Evolutionary conservation across 1,140 invertebrate species (phyloP).

Genomic region (Gryon sp.): DNA sequence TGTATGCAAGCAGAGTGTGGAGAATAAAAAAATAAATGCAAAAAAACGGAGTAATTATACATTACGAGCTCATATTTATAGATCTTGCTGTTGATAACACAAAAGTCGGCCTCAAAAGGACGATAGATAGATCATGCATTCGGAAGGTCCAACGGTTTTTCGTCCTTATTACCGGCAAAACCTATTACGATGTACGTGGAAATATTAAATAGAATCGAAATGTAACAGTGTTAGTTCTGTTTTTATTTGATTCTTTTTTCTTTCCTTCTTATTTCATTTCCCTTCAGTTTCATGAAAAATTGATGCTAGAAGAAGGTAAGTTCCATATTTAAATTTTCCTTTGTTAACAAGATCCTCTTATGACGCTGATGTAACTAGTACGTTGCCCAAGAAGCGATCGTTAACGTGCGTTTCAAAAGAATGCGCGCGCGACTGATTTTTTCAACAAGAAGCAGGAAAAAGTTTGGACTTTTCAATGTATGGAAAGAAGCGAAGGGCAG

Average conservation of each 20-base stretch:
- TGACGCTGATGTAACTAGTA: slow-evolving; percentile 39
- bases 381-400: slow-evolving; percentile 44
- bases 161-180: slow-evolving; percentile 37
- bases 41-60: slow-evolving; percentile 40
- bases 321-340: slow-evolving; percentile 22
- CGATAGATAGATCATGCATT: slow-evolving; percentile 16
- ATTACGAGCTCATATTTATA: slow-evolving; percentile 59
- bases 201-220: slow-evolving; percentile 63
- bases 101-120: slow-evolving; percentile 17
- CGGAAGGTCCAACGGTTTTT: background rate
- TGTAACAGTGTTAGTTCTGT: slow-evolving; percentile 25
- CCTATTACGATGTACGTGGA: slow-evolving; percentile 61
- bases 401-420: slow-evolving; percentile 42
- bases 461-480: slow-evolving; percentile 30
- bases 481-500: no score
- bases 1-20: no score
- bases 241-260: slow-evolving; percentile 16
- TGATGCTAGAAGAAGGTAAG: slow-evolving; percentile 29
- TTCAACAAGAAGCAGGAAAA: slow-evolving; percentile 42
- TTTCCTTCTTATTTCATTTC: slow-evolving; percentile 4
- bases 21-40: slow-evolving; percentile 15
- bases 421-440: slow-evolving; percentile 47
- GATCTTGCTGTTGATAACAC: slow-evolving; percentile 52
- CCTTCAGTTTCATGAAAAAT: slow-evolving; percentile 3
- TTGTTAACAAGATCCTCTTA: slow-evolving; percentile 42